A percentile compares a stretch with the other conserved stretches of the same genome.
phyloP scores from a whole-genome alignment of 2,113 vertebrate species.

The Pholis gunnellus region DNA sequence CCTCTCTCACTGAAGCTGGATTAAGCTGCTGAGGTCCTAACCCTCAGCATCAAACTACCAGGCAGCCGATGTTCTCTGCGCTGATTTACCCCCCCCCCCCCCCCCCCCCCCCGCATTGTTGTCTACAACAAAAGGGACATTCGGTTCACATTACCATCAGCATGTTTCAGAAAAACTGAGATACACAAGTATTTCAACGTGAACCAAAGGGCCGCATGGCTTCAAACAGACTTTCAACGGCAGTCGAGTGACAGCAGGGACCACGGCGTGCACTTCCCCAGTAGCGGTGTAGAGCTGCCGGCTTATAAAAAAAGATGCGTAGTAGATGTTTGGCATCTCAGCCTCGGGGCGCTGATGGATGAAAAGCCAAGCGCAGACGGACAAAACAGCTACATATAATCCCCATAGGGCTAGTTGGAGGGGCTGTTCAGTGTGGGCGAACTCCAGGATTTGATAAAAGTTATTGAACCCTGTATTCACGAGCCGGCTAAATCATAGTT shows the following conservation, averaged over 20 bases:
- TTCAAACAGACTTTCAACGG: constrained; percentile 61
- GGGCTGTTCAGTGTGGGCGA: constrained; percentile 2
- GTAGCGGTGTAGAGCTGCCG: constrained; percentile 48
- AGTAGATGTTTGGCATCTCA: constrained; percentile 62
- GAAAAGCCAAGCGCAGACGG: constrained; percentile 39
- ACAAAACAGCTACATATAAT: constrained; percentile 52
- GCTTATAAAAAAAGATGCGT: constrained; percentile 53
- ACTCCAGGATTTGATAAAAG: constrained; percentile 2
- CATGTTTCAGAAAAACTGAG: constrained; percentile 45
- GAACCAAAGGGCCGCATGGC: constrained; percentile 47
- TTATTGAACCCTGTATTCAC: not conserved
- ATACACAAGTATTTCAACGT: constrained; percentile 50
- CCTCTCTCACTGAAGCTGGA: constrained; percentile 41
- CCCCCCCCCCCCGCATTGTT: constrained; percentile 10
- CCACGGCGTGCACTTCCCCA: constrained; percentile 46
- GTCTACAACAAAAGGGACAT: constrained; percentile 48
- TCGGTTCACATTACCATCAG: constrained; percentile 37
- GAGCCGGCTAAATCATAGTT: not conserved
- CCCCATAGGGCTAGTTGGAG: constrained; percentile 41
- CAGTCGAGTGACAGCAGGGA: constrained; percentile 63
- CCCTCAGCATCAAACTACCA: constrained; percentile 7
- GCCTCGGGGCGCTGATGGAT: constrained; percentile 61
- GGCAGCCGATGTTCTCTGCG: constrained; percentile 27
- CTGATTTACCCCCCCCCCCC: not conserved
- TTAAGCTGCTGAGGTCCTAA: constrained; percentile 33